Base-by-base conservation (phyloP, 2,888 invertebrate species). In the Pheosia gnoma region DNA sequence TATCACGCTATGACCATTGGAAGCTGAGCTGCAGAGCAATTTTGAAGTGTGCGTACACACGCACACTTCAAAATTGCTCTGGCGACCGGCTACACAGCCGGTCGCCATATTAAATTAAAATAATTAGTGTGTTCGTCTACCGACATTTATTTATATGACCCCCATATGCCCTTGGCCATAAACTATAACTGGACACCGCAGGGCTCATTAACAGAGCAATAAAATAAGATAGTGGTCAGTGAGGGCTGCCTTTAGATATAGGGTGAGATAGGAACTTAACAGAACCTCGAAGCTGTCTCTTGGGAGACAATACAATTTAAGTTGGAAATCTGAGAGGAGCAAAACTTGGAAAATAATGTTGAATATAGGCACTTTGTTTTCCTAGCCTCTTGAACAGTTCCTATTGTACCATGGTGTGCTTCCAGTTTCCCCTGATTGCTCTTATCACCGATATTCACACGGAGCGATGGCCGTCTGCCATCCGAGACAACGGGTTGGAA, bases 141-240 rank as follows among this genome's bases (percentile, higher is more conserved):
- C n/a, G n/a, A 45, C 2, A 25, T 47, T 47, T n/a, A 47, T 47
- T 47, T 3, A 41, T 41, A 47, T n/a, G 47, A 47, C 11, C 47
- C 47, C 47, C n/a, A 47, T 47, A 11, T 47, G 47, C 5, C 39
- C 13, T 8, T 55, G 38, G 13, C 52, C 47, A 60, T 63, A 63
- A 63, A 60, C 58, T 36, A 39, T 47, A 60, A 60, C 55, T 60
- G 25, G 58, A 60, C 60, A 49, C 57, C 45, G 47, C 5, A 47
- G 52, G 37, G 54, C 57, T 58, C 58, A 57, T 63, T 55, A 36
- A 52, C 58, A 41, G 47, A 6, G 56, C 61, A 61, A 61, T 60
- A 55, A 60, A 60, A 59, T 45, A 58, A 54, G 49, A 51, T 37
- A 52, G 3, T 39, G 13, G 57, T 55, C 55, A 55, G 39, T 13